A percentile compares a stretch with the other conserved stretches of the same genome.
phyloP scores from a whole-genome alignment of 2,888 invertebrate species.

The Drosophila mettleri region DNA sequence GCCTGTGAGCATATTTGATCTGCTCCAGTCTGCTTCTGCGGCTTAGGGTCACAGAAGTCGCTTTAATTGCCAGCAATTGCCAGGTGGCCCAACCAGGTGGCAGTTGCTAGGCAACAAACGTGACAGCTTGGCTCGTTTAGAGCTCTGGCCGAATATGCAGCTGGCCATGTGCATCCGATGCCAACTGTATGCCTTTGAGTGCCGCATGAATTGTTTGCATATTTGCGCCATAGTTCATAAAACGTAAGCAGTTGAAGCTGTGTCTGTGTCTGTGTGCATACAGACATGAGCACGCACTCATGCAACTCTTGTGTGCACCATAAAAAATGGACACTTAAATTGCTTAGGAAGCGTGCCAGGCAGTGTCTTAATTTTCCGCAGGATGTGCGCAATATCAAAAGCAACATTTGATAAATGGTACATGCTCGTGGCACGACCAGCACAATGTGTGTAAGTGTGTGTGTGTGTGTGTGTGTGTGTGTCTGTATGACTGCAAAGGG shows the following conservation, averaged over 20 bases:
- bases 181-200: neutral
- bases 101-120: slow-evolving; percentile 29
- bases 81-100: slow-evolving; percentile 7
- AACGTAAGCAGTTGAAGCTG: slow-evolving; percentile 22
- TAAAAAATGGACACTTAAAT: slow-evolving; percentile 71
- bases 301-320: slow-evolving; percentile 32
- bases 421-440: slow-evolving; percentile 43
- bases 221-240: slow-evolving; percentile 34
- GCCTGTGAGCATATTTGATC: slow-evolving; percentile 15
- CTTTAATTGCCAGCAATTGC: slow-evolving; percentile 43
- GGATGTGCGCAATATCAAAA: slow-evolving; percentile 78
- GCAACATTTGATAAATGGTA: slow-evolving; percentile 74
- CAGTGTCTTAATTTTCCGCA: slow-evolving; percentile 78
- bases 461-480: neutral
- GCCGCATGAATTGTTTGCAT: slow-evolving; percentile 21
- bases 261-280: neutral
- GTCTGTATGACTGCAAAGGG: slow-evolving; percentile 8
- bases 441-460: slow-evolving; percentile 13
- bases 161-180: neutral
- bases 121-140: slow-evolving; percentile 2
- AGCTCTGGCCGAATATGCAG: neutral
- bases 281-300: slow-evolving; percentile 9
- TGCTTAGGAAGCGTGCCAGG: slow-evolving; percentile 73
- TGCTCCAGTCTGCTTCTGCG: slow-evolving; percentile 16
- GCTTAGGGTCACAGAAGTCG: slow-evolving; percentile 33